Base-by-base conservation (phyloP, 2,888 invertebrate genomes). In the Melieria picta region DNA sequence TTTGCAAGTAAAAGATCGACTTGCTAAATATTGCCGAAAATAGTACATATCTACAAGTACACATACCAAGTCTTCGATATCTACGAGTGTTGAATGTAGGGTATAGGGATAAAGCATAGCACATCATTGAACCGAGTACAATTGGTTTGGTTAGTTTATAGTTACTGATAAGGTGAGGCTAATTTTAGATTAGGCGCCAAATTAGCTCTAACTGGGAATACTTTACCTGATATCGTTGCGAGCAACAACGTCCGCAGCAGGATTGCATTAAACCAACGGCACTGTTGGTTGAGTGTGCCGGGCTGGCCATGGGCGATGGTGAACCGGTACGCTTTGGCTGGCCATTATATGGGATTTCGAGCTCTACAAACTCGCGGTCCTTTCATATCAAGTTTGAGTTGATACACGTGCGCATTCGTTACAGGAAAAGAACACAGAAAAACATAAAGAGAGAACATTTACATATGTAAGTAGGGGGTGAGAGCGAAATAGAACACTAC, bases 361-460 rank as follows among this genome's bases (percentile, higher is more conserved):
- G 91, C 89, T 98, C 98, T 79, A 97, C 95, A 89, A 98, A 98
- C 88, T 98, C 97, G 71, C 98, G 94, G 88, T 98, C 97, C 96
- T 96, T 75, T 70, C 7, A 48, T 48, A 11, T 30, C 30, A 50
- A 50, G 11, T 60, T 60, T 60, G 11, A 30, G 16, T 43, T 60
- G 11, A 13, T 10, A 60, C 7, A 11, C 11, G 11, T 60, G 42
- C 11, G 60, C 42, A 30, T 30, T 30, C 30, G 30, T 30, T 30
- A 30, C 30, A 30, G 30, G 30, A 30, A 30, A 30, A 30, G 2
- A 30, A 30, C 30, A 30, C 30, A 30, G 30, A 30, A 30, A 30
- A 30, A 30, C 30, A 30, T 30, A 30, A 30, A 30, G 30, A 30
- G 30, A 30, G 30, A 30, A 30, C 30, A 30, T 30, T 30, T 30